Evolutionary conservation across 2,113 vertebrate species (phyloP).

Genomic region (Rhynchomys soricoides): DNA sequence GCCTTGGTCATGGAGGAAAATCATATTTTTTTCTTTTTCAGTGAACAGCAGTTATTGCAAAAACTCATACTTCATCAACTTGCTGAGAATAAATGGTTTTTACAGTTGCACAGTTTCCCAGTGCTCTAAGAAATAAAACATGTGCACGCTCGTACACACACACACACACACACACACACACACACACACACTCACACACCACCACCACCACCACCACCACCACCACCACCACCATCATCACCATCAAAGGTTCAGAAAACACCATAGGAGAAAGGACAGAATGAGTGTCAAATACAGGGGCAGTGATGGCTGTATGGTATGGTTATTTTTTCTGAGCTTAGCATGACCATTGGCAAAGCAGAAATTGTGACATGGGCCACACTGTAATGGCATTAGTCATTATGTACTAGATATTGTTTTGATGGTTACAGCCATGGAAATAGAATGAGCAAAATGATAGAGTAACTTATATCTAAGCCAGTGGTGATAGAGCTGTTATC

Average conservation of each 20-base stretch:
- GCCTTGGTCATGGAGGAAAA: not conserved
- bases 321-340: not conserved
- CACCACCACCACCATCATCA: not conserved
- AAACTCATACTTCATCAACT: not conserved
- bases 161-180: not conserved
- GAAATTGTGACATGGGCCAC: not conserved
- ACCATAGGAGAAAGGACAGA: not conserved
- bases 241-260: not conserved
- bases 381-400: not conserved
- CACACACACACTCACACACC: not conserved
- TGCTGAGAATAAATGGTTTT: not conserved
- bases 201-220: not conserved
- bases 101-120: not conserved
- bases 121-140: not conserved
- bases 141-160: not conserved
- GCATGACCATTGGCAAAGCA: not conserved
- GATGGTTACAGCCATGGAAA: not conserved
- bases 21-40: not conserved
- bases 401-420: not conserved
- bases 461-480: not conserved
- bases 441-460: not conserved
- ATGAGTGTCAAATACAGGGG: not conserved
- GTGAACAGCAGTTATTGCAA: not conserved
- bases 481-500: not conserved
- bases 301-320: not conserved